Evolutionary conservation across 2,888 invertebrate genomes (phyloP).

Genomic region (Hipparchia sbordonii): DNA sequence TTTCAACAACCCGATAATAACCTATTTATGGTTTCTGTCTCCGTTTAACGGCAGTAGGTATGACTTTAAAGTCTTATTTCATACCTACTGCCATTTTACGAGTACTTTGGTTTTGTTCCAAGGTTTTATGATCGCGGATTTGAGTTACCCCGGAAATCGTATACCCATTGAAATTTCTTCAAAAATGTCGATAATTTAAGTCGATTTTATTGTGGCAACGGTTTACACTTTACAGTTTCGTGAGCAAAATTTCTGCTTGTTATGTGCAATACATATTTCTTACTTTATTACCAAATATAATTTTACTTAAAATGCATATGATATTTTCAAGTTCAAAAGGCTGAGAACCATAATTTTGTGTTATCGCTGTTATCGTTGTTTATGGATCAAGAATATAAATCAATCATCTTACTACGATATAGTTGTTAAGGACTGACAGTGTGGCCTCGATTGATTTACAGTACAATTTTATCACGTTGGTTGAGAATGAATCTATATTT

Average conservation of each 20-base stretch:
- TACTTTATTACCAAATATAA: no score
- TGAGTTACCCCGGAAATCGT: neutral
- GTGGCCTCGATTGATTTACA: slow-evolving; percentile 22
- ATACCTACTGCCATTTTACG: neutral
- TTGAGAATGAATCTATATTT: slow-evolving; percentile 19
- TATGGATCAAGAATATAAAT: slow-evolving; percentile 20
- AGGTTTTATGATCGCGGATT: slow-evolving; percentile 7
- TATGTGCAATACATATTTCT: neutral
- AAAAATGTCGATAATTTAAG: neutral
- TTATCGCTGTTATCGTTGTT: slow-evolving; percentile 13
- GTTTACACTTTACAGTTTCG: neutral
- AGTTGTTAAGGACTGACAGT: slow-evolving; percentile 11
- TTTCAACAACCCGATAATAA: slow-evolving; percentile 5
- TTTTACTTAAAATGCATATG: no score
- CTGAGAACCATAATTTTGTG: neutral
- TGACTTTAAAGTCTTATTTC: neutral
- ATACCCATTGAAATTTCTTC: neutral
- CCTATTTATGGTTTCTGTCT: neutral
- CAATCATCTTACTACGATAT: slow-evolving; percentile 15
- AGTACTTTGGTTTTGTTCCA: neutral
- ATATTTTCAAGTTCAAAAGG: slow-evolving; percentile 15
- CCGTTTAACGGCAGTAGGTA: neutral
- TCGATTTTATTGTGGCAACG: neutral
- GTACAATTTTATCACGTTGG: slow-evolving; percentile 22
- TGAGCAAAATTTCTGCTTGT: neutral